Evolutionary conservation across 2,888 invertebrate genomes (phyloP), one percentile per base, ranked within the genome.

Genomic region (Ochlodes sylvanus): DNA sequence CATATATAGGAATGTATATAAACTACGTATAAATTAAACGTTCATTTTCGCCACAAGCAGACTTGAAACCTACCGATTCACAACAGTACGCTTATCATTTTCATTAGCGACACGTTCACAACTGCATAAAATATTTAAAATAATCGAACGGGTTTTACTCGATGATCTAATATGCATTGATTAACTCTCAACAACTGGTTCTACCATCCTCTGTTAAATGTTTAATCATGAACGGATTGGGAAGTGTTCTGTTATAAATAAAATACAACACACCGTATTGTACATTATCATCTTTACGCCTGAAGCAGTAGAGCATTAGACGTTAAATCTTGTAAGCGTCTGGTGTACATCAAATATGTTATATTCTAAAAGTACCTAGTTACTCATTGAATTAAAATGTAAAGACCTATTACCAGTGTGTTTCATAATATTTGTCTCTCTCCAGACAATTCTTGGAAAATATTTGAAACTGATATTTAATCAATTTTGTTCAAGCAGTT

Each of bases 121-220:
- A 67, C 27, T 66, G 70, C 61, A 70, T 71, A 68, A 70, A 50
- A 58, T 73, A 79, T 80, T 79, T 80, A 80, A 83, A 80, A 79
- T 80, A 81, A 83, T 78, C 77, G 80, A 77, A 88, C 89, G 83
- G 85, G 88, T 89, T 88, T 79, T 79, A 76, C 74, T 71, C 70
- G 89, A 89, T 90, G 90, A 90, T 86, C 89, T 90, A 88, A 90
- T 79, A 72, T 85, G 86, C 84, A 87, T 88, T 85, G 80, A 89
- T 88, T 88, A 85, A 75, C 74, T 76, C 77, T 75, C 86, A 86
- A 87, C 87, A 84, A 84, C 60, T n/a, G 17, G 64, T 79, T 72
- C 67, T 60, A 55, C 70, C 54, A 62, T 68, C 44, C 21, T 27
- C 21, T 68, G 50, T 63, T 19, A 42, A 66, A 38, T 68, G 15